Base-by-base conservation (phyloP, 2,113 vertebrate species). In the Porphyrio hochstetteri region DNA sequence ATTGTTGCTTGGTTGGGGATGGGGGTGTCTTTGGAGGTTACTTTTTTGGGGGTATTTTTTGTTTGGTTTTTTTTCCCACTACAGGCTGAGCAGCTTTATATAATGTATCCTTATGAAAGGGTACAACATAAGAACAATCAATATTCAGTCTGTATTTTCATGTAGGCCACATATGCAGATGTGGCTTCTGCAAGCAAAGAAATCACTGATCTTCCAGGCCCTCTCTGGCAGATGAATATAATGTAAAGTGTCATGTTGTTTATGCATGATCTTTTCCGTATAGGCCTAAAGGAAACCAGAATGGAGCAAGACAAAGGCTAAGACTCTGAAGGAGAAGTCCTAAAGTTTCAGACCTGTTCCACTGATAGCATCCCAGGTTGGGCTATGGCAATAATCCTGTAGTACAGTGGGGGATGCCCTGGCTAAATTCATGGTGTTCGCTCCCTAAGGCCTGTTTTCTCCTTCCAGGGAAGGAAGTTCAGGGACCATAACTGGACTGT, bases 401-500 rank as follows among this genome's bases (percentile, higher is more conserved):
- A 57, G 14, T 35, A 23, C 17, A 9, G 14, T 5, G 23, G 7
- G 7, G 6, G 2, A 31, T 33, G 9, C 3, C 8, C 28, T 0
- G 0, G 29, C 10, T 33, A 19, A 48, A 10, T 12, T 31, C 4
- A 21, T 11, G n/a, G 1, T 50, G 7, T 13, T 56, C 0, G 3
- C 10, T 46, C 42, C 15, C 46, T 16, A 11, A 57, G 9, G 9
- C 3, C 2, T 7, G 2, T 48, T 57, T 80, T 11, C 5, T 67
- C 5, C 13, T 44, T 48, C n/a, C 28, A 56, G 16, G 7, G 5
- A 15, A n/a, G 8, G 9, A 85, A 71, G 20, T 86, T 75, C n/a
- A 48, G 29, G 11, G 19, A 13, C 14, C 3, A 0, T 28, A 57
- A 24, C 9, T 40, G 29, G 31, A 16, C 11, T 79, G 28, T n/a